These are phyloP conservation scores for Papilio protenor DNA, from an alignment of 2,888 invertebrate species.

Conservation along the genomic window DNA sequence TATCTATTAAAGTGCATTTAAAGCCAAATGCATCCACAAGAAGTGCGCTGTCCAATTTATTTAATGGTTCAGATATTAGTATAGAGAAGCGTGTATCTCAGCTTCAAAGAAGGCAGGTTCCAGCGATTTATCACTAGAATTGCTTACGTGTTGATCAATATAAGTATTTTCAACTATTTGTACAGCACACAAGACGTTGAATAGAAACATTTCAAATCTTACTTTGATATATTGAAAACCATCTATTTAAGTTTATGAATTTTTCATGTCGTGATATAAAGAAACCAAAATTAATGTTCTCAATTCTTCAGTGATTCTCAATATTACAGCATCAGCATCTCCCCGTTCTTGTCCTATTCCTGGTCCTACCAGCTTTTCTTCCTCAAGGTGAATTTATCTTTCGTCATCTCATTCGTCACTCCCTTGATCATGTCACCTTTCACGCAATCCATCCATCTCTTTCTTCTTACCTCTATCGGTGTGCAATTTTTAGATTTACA, in stretches of 20 bases:
- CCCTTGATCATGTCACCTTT: too few relatives aligned
- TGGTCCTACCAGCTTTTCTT: too few relatives aligned
- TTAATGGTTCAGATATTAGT: constrained; percentile 42
- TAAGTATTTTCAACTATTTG: constrained; percentile 46
- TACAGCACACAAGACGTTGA: constrained; percentile 47
- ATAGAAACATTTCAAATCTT: constrained; percentile 2
- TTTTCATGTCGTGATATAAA: not conserved
- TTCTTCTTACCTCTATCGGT: too few relatives aligned
- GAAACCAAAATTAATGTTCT: not conserved
- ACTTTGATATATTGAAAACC: constrained; percentile 23
- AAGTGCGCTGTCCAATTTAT: constrained; percentile 41
- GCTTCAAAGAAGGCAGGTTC: constrained; percentile 43
- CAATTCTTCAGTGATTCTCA: too few relatives aligned
- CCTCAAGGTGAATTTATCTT: too few relatives aligned
- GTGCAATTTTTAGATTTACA: too few relatives aligned
- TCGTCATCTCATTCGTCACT: too few relatives aligned
- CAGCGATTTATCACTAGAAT: constrained; percentile 48
- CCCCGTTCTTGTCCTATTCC: too few relatives aligned
- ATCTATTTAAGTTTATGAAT: not conserved
- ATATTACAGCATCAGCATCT: too few relatives aligned
- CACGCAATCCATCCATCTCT: too few relatives aligned
- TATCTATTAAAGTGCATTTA: constrained; percentile 41
- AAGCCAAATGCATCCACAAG: constrained; percentile 33
- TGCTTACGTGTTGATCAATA: constrained; percentile 68
- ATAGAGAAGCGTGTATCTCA: constrained; percentile 26